Percentiles rank a stretch among this genome's conserved stretches.
Conservation (phyloP, 2,113 vertebrate genomes). For the Cinclus cinclus region DNA sequence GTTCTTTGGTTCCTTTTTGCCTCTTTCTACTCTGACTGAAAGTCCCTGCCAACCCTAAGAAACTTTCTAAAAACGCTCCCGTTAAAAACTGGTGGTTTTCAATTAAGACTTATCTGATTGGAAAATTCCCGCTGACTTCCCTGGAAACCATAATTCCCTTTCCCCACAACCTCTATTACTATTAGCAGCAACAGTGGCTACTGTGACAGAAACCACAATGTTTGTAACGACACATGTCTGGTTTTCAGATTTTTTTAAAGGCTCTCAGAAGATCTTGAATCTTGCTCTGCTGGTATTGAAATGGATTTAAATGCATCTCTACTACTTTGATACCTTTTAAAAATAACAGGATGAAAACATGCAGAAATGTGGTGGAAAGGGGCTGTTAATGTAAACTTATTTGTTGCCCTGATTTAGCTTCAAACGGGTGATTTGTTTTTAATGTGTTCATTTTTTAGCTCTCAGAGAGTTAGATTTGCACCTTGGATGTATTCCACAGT, state of each 20-base stretch:
- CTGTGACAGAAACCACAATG: not conserved
- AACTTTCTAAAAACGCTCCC: not conserved
- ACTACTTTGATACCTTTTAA: not conserved
- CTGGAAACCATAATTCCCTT: not conserved
- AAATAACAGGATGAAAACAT: not conserved
- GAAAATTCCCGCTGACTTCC: not conserved
- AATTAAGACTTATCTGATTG: not conserved
- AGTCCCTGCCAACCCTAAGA: not conserved
- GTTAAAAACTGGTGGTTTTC: not conserved
- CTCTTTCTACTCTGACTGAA: not conserved
- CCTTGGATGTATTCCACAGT: not conserved
- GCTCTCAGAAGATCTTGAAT: not conserved
- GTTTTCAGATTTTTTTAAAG: not conserved
- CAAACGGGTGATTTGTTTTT: not conserved
- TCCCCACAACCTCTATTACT: not conserved
- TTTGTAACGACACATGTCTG: not conserved
- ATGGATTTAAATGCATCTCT: not conserved
- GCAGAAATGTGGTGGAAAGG: not conserved
- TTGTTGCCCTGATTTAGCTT: not conserved
- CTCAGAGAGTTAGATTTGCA: not conserved
- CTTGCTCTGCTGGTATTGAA: not conserved
- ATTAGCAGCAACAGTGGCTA: not conserved
- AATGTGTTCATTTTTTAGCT: not conserved
- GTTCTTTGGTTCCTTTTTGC: not conserved
- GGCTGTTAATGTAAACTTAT: not conserved